Evolutionary conservation across 30 jellyfish, hydroid and myxozoan genomes (phyloP).

Genomic region (Aurelia aurita): DNA sequence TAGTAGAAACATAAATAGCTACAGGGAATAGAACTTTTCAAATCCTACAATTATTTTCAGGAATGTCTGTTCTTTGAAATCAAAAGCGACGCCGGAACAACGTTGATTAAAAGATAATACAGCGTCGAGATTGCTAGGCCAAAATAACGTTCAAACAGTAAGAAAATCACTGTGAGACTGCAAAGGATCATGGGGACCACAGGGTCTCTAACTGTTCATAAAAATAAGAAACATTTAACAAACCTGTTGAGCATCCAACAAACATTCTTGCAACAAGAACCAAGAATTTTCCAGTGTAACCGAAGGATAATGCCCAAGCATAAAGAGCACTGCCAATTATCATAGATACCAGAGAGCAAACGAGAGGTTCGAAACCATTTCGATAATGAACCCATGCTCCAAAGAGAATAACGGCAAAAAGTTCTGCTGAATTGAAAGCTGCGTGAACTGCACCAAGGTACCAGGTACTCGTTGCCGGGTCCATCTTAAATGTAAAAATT

Average conservation of each 20-base stretch:
- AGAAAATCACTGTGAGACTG: too few species aligned
- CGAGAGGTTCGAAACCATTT: conserved; percentile 71
- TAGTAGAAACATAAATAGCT: too few species aligned
- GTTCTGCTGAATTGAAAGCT: conserved; percentile 74
- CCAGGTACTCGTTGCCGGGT: conserved; percentile 68
- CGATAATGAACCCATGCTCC: conserved; percentile 81
- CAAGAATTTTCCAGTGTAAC: conserved; percentile 62
- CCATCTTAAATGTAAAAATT: conserved; percentile 43
- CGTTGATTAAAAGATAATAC: too few species aligned
- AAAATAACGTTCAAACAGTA: too few species aligned
- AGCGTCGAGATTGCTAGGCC: too few species aligned
- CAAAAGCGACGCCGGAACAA: too few species aligned
- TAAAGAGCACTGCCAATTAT: conserved; percentile 70
- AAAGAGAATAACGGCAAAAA: conserved; percentile 42
- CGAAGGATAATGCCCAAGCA: conserved; percentile 78
- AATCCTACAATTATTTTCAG: too few species aligned
- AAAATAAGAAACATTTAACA: not conserved
- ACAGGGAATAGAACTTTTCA: too few species aligned
- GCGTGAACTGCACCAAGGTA: conserved; percentile 81
- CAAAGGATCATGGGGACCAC: too few species aligned
- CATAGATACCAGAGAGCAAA: conserved; percentile 48
- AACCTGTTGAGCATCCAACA: conserved; percentile 86
- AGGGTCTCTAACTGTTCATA: too few species aligned
- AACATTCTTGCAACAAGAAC: conserved; percentile 69
- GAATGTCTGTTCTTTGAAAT: too few species aligned